Percentiles rank a stretch among this genome's conserved stretches.
Evolutionary conservation across 2,113 vertebrate species (phyloP).

Genomic region (Menidia beryllina): DNA sequence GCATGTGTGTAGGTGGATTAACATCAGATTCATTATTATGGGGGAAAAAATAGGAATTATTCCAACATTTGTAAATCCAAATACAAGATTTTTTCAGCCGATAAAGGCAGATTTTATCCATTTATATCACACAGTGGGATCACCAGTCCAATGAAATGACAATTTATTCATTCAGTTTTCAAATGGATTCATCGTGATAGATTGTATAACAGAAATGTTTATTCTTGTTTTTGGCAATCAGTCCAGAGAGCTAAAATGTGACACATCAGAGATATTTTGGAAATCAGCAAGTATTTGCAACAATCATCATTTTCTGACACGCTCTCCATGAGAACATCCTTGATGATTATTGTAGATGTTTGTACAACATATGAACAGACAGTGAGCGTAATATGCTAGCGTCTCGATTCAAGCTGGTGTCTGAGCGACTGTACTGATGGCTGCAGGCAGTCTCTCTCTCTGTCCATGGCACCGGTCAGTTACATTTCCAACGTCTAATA

Average conservation of each 20-base stretch:
- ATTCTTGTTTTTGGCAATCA: too few relatives aligned
- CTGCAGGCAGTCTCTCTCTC: constrained; percentile 38
- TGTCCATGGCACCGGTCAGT: constrained; percentile 56
- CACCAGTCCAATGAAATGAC: background rate
- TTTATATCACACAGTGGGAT: too few relatives aligned
- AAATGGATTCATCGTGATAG: too few relatives aligned
- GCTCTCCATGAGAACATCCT: background rate
- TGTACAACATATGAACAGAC: background rate
- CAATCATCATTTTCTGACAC: too few relatives aligned
- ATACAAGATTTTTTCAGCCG: background rate
- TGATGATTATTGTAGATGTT: constrained; percentile 4
- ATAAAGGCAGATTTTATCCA: background rate
- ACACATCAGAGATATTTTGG: background rate
- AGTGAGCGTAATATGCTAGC: constrained; percentile 8
- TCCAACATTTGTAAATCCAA: background rate
- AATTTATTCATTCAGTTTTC: too few relatives aligned
- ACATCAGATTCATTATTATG: background rate
- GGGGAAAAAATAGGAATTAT: constrained; percentile 1
- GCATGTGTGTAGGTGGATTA: constrained; percentile 21
- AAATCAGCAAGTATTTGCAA: background rate
- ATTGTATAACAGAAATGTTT: too few relatives aligned
- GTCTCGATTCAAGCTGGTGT: constrained; percentile 23
- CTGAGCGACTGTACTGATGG: constrained; percentile 19
- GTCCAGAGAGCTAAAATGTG: too few relatives aligned
- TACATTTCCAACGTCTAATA: constrained; percentile 33